phyloP scores from a whole-genome alignment of 2,113 vertebrate species.

The Sterrhoptilus dennistouni region DNA sequence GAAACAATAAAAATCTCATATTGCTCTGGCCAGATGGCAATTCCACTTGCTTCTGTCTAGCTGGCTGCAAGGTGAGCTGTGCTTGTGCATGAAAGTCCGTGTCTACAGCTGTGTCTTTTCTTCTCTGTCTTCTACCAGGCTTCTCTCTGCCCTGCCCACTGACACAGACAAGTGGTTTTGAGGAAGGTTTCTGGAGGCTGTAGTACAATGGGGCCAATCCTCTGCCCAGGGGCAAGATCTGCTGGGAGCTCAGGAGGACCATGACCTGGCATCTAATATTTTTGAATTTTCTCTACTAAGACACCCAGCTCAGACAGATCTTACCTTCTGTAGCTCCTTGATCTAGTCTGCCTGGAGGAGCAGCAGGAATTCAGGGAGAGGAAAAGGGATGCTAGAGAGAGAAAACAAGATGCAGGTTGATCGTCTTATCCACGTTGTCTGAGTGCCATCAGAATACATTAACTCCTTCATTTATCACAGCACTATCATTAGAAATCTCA shows the following conservation, averaged over 20 bases:
- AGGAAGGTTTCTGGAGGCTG: background rate
- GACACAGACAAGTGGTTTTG: background rate
- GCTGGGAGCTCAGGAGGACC: background rate
- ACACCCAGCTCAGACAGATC: background rate
- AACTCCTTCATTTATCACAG: conserved; percentile 62
- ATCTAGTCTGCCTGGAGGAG: background rate
- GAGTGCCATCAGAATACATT: conserved; percentile 44
- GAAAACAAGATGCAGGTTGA: background rate
- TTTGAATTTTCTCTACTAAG: background rate
- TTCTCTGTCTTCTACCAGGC: background rate
- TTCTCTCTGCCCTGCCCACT: background rate
- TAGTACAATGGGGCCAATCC: no score
- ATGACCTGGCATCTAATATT: background rate
- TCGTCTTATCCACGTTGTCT: background rate
- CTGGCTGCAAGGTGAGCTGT: background rate
- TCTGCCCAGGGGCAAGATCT: rapidly evolving
- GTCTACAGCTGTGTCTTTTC: background rate
- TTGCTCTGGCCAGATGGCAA: background rate
- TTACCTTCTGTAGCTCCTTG: background rate
- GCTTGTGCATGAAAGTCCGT: background rate
- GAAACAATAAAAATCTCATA: background rate
- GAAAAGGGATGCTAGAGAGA: background rate
- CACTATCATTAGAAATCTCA: conserved; percentile 62
- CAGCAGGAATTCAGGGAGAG: background rate
- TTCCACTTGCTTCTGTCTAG: background rate